Base-by-base conservation (phyloP, 1,140 invertebrate species). In the roundworm (Caenorhabditis elegans) region DNA sequence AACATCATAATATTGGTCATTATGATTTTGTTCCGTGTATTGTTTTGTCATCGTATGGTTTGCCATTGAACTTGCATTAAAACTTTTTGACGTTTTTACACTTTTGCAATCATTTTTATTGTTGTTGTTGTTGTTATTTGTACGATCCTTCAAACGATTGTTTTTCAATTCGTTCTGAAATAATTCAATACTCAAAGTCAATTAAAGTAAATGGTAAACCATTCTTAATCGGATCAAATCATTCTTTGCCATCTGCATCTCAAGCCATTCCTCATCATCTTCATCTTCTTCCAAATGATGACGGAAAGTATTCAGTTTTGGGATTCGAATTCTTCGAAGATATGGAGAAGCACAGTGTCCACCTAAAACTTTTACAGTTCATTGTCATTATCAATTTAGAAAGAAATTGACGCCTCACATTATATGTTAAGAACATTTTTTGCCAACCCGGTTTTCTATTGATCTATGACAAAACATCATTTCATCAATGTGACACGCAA, bases 181-280 rank as follows among this genome's bases (percentile, higher is more conserved):
- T 22, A 34, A 17, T n/a, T 6, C 5, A 26, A 4, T 2, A n/a
- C 0, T 17, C 2, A 34, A 53, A 65, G 24, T 0, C 3, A 36
- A 65, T 17, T 24, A 4, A 34, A 65, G 28, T 2, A n/a, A 65
- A 28, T 11, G 15, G n/a, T 17, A 5, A 34, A 65, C 55, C 55
- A 65, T 65, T 65, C 55, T 13, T 65, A 65, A 65, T 65, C 55
- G 55, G 55, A 65, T 65, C 55, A 65, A 65, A 8, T 65, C 55
- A 36, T 17, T 65, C 31, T 65, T 65, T 17, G 55, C 55, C 55
- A 65, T 65, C 55, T 65, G 55, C 55, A 65, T 65, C 34, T 65
- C 55, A 65, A 65, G 34, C 55, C 55, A 65, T 36, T 65, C 55
- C n/a, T 65, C 55, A 34, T 65, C 55, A 5, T 65, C 55, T 17